phyloP scores from a whole-genome alignment of 2,113 vertebrate genomes.

The Zapornia atra region DNA sequence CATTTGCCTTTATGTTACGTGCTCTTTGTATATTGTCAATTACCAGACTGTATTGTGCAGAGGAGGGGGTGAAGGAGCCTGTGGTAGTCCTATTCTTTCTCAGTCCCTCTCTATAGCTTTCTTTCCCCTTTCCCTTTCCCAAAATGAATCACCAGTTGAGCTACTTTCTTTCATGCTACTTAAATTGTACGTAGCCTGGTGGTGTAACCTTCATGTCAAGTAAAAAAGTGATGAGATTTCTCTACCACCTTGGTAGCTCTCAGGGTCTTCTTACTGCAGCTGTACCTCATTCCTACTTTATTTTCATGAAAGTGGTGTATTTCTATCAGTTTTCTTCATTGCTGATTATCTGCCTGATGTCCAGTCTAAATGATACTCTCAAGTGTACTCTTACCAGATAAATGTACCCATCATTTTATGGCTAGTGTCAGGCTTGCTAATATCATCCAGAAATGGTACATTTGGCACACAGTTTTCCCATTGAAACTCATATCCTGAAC shows the following conservation, averaged over 20 bases:
- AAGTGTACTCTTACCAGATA: constrained; percentile 67
- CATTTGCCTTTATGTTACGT: constrained; percentile 66
- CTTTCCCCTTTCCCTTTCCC: background rate
- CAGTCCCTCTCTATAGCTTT: background rate
- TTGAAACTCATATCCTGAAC: background rate
- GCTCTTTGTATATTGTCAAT: constrained; percentile 32
- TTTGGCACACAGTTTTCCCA: background rate
- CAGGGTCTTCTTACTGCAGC: background rate
- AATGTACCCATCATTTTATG: background rate
- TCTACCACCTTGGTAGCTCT: background rate
- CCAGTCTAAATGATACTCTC: constrained; percentile 76
- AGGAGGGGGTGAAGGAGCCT: background rate
- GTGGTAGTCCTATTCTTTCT: background rate
- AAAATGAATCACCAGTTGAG: background rate
- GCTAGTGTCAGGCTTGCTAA: background rate
- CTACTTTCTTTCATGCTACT: background rate
- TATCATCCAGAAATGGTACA: background rate
- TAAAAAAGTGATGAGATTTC: background rate
- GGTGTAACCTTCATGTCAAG: background rate
- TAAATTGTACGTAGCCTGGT: background rate
- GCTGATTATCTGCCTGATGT: background rate
- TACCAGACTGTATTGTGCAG: constrained; percentile 72
- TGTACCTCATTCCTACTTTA: constrained; percentile 4
- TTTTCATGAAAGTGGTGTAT: background rate
- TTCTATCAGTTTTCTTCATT: background rate